phyloP scores from a whole-genome alignment of 2,888 invertebrate species.

The Pachydiplax longipennis region DNA sequence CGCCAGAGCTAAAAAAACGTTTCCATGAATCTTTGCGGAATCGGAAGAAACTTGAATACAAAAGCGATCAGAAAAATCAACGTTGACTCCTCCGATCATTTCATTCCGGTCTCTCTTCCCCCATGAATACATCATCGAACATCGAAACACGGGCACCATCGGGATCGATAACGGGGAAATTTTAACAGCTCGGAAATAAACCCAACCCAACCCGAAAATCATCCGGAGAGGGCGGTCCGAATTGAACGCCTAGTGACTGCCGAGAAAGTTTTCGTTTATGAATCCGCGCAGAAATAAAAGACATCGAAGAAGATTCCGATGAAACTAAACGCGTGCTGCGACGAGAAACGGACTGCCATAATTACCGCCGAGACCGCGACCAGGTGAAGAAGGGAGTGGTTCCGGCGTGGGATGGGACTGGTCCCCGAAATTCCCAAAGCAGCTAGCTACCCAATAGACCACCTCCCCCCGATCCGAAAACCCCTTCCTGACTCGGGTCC shows the following conservation, averaged over 20 bases:
- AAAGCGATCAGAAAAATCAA: too few relatives aligned
- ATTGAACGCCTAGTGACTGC: too few relatives aligned
- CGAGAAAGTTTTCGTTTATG: neutral
- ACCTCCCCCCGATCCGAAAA: neutral
- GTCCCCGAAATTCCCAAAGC: conserved; percentile 48
- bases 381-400: neutral
- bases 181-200: neutral
- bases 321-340: neutral
- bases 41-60: too few relatives aligned
- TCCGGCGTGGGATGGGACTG: neutral
- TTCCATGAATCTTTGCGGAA: too few relatives aligned
- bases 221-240: too few relatives aligned
- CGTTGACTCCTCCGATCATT: too few relatives aligned
- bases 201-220: neutral
- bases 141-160: neutral
- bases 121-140: too few relatives aligned
- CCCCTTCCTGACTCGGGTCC: neutral
- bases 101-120: too few relatives aligned
- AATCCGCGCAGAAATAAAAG: too few relatives aligned
- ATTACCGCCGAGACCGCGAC: neutral
- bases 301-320: neutral
- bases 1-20: too few relatives aligned
- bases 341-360: neutral
- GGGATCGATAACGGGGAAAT: neutral
- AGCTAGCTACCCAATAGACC: conserved; percentile 47